Percentiles rank a stretch among this genome's conserved stretches.
Evolutionary conservation across 92 coral and sea anemone species (phyloP).

Genomic region (Palythoa heliodiscus): DNA sequence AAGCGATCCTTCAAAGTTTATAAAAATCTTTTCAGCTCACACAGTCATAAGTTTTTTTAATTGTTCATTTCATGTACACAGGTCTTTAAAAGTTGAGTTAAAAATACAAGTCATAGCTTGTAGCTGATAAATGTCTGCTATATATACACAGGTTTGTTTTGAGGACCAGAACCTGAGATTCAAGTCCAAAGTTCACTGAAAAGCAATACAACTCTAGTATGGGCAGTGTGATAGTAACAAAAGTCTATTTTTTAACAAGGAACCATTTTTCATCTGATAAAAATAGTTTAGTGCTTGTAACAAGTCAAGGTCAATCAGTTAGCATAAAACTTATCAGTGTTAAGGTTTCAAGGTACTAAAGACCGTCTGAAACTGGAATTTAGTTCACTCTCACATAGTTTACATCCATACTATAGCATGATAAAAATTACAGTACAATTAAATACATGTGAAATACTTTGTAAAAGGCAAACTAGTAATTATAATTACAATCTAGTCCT

Average conservation of each 20-base stretch:
- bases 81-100: no score
- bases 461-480: neutral
- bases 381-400: no score
- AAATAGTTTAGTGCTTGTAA: neutral
- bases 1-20: no score
- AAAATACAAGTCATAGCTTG: neutral
- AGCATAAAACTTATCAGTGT: neutral
- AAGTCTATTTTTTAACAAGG: conserved; percentile 19
- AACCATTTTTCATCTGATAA: neutral
- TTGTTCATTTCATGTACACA: no score
- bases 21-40: no score
- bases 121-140: neutral
- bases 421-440: neutral
- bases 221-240: neutral
- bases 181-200: conserved; percentile 35
- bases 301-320: conserved; percentile 23
- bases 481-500: neutral
- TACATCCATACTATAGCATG: no score
- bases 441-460: neutral
- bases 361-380: no score
- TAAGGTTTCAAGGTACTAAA: neutral
- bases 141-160: neutral
- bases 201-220: neutral
- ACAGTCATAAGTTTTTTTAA: no score
- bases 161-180: neutral